phyloP scores from a whole-genome alignment of 2,113 vertebrate genomes.

The Rhadina sibilatrix region DNA sequence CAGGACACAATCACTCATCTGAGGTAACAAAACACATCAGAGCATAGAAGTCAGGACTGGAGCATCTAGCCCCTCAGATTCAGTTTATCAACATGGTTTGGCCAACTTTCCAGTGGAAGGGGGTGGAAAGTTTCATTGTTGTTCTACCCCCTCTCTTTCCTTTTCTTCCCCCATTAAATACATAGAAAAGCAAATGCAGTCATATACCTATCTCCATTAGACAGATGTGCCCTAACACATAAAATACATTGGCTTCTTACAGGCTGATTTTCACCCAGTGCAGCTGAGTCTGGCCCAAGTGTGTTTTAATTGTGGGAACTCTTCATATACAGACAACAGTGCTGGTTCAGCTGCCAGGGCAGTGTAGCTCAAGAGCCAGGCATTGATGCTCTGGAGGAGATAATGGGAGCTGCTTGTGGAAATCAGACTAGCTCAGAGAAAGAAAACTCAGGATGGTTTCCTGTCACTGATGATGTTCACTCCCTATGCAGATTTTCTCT shows the following conservation, averaged over 20 bases:
- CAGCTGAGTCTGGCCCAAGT: background rate
- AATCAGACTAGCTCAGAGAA: background rate
- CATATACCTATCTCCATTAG: background rate
- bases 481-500: slow-evolving; percentile 12
- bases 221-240: background rate
- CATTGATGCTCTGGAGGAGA: background rate
- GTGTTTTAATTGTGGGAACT: background rate
- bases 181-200: background rate
- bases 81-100: background rate
- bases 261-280: background rate
- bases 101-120: background rate
- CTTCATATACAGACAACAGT: background rate
- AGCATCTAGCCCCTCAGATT: background rate
- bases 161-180: background rate
- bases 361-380: background rate
- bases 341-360: background rate
- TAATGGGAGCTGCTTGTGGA: background rate
- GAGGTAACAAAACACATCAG: background rate
- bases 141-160: background rate
- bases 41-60: background rate
- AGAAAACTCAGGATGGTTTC: background rate
- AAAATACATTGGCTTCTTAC: background rate
- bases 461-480: background rate
- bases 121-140: background rate
- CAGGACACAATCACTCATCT: background rate